Evolutionary conservation across 64 coral and sea anemone genomes (phyloP).

Genomic region (Porites australiensis): DNA sequence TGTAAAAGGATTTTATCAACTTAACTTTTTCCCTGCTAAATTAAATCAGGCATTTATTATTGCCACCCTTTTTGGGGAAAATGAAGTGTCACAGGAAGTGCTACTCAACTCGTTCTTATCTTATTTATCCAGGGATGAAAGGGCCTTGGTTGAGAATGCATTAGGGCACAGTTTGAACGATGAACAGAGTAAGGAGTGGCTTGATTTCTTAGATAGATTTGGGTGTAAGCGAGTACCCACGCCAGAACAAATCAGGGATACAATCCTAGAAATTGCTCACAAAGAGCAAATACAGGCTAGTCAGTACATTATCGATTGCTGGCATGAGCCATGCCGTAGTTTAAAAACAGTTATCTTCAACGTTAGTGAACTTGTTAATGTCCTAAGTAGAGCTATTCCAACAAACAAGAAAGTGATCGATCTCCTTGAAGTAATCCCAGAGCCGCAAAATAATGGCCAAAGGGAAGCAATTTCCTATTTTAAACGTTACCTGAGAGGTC

Average conservation of each 20-base stretch:
- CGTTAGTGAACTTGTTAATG: neutral
- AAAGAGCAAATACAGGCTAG: constrained; percentile 20
- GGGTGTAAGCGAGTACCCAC: constrained; percentile 9
- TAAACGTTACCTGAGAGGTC: constrained; percentile 4
- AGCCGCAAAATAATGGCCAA: constrained; percentile 7
- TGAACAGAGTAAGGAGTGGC: neutral
- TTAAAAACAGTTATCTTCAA: constrained; percentile 4
- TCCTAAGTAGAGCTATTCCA: neutral
- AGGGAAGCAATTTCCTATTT: neutral
- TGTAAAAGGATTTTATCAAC: neutral
- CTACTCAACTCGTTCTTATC: constrained; percentile 19
- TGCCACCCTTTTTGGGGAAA: neutral
- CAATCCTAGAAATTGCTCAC: neutral
- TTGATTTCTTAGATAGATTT: constrained; percentile 17
- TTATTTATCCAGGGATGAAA: constrained; percentile 35
- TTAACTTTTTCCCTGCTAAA: constrained; percentile 20
- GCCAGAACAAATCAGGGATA: neutral
- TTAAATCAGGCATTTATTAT: neutral
- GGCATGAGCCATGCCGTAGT: neutral
- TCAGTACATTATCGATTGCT: neutral
- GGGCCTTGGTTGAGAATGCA: neutral
- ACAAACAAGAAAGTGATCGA: constrained; percentile 16
- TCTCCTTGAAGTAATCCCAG: neutral
- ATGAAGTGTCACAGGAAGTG: neutral
- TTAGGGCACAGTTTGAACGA: neutral